phyloP scores from a whole-genome alignment of 2,797 vertebrate species.

The Hephaestus fuliginosus region DNA sequence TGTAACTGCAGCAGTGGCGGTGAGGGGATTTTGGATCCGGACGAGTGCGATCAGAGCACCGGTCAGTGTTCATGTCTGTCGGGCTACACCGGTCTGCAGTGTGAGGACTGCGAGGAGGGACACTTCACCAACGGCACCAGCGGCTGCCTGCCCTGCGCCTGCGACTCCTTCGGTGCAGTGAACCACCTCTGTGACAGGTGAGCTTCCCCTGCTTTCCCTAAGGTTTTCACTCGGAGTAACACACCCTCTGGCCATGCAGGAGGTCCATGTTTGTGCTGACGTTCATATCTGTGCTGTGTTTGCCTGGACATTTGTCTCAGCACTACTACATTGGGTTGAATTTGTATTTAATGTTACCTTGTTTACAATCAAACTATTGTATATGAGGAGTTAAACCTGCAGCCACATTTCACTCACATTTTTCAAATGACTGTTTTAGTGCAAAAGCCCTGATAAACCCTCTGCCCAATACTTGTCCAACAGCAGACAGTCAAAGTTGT shows the following conservation, averaged over 20 bases:
- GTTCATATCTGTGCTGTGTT: not conserved
- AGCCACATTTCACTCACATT: no score
- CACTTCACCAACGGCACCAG: constrained; percentile 86
- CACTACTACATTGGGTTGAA: not conserved
- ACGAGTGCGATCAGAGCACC: constrained; percentile 78
- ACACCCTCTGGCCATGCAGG: not conserved
- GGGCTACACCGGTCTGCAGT: constrained; percentile 84
- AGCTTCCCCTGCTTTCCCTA: constrained; percentile 38
- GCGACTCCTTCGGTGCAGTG: constrained; percentile 85
- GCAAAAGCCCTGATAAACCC: not conserved
- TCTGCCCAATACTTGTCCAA: not conserved
- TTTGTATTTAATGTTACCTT: not conserved
- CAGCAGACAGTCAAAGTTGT: not conserved
- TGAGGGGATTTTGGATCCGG: constrained; percentile 80
- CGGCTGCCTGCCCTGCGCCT: constrained; percentile 84
- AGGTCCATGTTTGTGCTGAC: not conserved
- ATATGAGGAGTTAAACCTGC: not conserved
- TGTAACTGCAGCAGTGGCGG: constrained; percentile 87
- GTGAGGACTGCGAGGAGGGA: constrained; percentile 86
- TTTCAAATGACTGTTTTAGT: not conserved
- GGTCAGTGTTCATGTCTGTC: constrained; percentile 84
- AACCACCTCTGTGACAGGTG: constrained; percentile 86
- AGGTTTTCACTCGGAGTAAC: not conserved
- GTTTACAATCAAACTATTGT: not conserved
- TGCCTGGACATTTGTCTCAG: not conserved